Percentiles rank a stretch among this genome's conserved stretches.
phyloP scores from a whole-genome alignment of 2,888 invertebrate species.

The Ophion costatus region DNA sequence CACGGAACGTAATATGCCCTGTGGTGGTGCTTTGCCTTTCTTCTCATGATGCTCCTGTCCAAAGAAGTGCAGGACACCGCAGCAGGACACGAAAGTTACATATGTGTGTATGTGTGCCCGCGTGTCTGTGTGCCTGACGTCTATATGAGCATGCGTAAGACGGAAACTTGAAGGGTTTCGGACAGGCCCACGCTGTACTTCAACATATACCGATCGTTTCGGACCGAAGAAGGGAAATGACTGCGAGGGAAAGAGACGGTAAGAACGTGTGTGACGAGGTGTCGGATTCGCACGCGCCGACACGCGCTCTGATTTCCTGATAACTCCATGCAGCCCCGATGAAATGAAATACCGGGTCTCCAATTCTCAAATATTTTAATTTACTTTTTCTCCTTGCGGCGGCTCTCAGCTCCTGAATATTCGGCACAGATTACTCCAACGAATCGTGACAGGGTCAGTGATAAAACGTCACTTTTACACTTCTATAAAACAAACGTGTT shows the following conservation, averaged over 20 bases:
- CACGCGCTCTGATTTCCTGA: constrained; percentile 62
- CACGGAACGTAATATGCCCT: constrained; percentile 57
- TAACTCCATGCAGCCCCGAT: constrained; percentile 56
- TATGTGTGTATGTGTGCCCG: not conserved
- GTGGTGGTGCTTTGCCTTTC: constrained; percentile 37
- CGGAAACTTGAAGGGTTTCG: constrained; percentile 68
- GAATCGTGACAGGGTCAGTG: constrained; percentile 11
- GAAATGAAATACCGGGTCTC: constrained; percentile 60
- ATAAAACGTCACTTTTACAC: not conserved
- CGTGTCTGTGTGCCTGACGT: not conserved
- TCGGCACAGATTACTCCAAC: not conserved
- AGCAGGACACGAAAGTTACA: constrained; percentile 56
- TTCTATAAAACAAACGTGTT: not conserved
- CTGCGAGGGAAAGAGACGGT: not conserved
- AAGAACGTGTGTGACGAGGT: constrained; percentile 35
- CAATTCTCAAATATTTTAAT: constrained; percentile 38
- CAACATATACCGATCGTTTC: constrained; percentile 38
- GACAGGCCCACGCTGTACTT: constrained; percentile 49
- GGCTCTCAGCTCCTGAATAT: constrained; percentile 3
- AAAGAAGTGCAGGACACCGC: constrained; percentile 47
- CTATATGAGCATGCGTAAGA: constrained; percentile 1
- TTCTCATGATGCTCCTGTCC: constrained; percentile 29
- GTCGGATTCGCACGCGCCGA: constrained; percentile 60
- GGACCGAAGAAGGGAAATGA: constrained; percentile 39
- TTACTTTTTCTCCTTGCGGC: constrained; percentile 6